These are phyloP conservation scores for Plutomurus gul DNA, from an alignment of 1,140 invertebrate genomes.

Conservation along the genomic window DNA sequence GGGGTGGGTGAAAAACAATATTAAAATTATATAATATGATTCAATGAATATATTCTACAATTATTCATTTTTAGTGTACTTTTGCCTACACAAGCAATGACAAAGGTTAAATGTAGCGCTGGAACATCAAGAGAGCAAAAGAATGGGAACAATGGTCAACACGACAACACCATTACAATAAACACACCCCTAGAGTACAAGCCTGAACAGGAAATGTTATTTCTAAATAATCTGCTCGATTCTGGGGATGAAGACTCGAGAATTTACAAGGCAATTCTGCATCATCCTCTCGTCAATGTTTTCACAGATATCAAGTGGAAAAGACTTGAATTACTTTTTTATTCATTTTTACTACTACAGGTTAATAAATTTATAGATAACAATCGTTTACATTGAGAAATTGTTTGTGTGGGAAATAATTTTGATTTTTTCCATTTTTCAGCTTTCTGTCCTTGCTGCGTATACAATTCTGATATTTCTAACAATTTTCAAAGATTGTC, in stretches of 20 bases:
- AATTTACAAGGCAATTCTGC: constrained; percentile 29
- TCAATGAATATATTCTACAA: not conserved
- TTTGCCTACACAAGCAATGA: not conserved
- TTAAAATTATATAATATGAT: not conserved
- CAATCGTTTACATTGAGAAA: too few relatives aligned
- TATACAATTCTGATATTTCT: constrained; percentile 36
- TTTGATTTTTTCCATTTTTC: not conserved
- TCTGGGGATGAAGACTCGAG: not conserved
- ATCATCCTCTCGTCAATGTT: constrained; percentile 46
- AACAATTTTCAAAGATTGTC: constrained; percentile 42
- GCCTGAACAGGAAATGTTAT: constrained; percentile 42
- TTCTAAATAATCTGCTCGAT: constrained; percentile 33
- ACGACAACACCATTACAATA: not conserved
- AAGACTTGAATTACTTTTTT: constrained; percentile 36
- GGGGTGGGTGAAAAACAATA: not conserved
- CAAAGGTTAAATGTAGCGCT: too few relatives aligned
- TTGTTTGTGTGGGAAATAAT: too few relatives aligned
- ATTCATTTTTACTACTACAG: constrained; percentile 34
- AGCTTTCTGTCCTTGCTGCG: constrained; percentile 13
- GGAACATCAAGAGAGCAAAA: not conserved
- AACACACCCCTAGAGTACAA: not conserved
- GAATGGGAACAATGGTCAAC: not conserved
- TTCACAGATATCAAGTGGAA: constrained; percentile 48
- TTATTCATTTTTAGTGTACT: not conserved
- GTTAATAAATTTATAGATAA: not conserved